Base-by-base conservation (phyloP, 1,140 invertebrate species). In the Odontomachus brunneus region DNA sequence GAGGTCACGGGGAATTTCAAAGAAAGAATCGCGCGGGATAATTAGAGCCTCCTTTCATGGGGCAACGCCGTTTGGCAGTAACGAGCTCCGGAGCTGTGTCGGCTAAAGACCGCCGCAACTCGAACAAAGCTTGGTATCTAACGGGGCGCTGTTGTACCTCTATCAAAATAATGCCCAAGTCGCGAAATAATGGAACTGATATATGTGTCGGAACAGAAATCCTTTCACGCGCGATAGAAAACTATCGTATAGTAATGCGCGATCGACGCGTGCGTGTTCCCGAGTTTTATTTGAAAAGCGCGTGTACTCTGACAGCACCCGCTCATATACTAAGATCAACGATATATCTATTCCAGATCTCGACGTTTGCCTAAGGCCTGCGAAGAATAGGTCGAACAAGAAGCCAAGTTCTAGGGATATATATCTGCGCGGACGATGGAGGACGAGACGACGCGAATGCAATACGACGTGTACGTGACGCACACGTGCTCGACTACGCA, bases 1-100 rank as follows among this genome's bases (percentile, higher is more conserved):
- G 48, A 51, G 69, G 71, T 71, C 67, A 78, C 81, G 65, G 24
- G 72, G 78, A 85, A 83, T 82, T 76, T 87, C 55, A 87, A 44
- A 44, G 51, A 85, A 85, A 81, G 76, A 86, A 80, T 57, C 65
- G 65, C 51, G 65, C 63, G 63, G 3, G 22, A 44, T 80, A 71
- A 80, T 80, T 80, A 80, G 65, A 69, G 63, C 38, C 33, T 51
- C 9, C 65, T 80, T 71, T 80, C 66, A 59, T 57, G 51, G 33
- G 26, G 29, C 49, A 69, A 55, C n/a, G 14, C 69, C 38, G 65
- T 78, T 75, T 19, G 63, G 9, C 26, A 55, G n/a, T 67, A 78
- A 78, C 33, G 63, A 44, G 22, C 15, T 48, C 22, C 22, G 24
- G 48, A 49, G 38, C 38, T n/a, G 14, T 22, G 14, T 22, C 24